Base-by-base conservation (phyloP, 2,888 invertebrate species). In the Plagiodera versicolora region DNA sequence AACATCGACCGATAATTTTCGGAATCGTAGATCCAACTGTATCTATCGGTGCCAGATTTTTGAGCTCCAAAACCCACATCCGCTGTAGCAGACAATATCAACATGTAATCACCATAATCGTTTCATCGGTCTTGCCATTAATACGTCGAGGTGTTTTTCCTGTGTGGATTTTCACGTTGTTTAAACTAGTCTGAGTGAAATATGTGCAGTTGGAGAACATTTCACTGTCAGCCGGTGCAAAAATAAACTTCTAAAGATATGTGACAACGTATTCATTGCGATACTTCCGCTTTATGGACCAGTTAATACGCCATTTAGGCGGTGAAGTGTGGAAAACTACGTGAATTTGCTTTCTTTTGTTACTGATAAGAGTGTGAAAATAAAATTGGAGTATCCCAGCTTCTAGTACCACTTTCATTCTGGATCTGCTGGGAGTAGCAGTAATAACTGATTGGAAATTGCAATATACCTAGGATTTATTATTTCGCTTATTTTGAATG, bases 161-260 rank as follows among this genome's bases (percentile, higher is more conserved):
- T 24, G 44, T 53, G 53, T 53, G 53, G 24, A 44, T 53, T 44
- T 53, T 53, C 53, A 24, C 18, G 44, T 53, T 53, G 53, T 24
- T 44, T 53, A 53, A 30, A 58, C 45, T 11, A 45, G 53, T 47
- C 56, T 64, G 68, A 70, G 61, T 70, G 72, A 73, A 67, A 70
- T 70, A 73, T 71, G 64, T 65, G 65, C 67, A 64, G 65, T 66
- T 65, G 72, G 66, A 66, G 73, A 73, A 68, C 67, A 71, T 63
- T 73, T 72, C 72, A 73, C 71, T 68, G 66, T 69, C 70, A 71
- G 70, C 70, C 61, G 64, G 64, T 63, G 71, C 71, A 72, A 73
- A 73, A 70, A 72, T 53, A 72, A 73, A 58, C 56, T 53, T 54
- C 61, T 63, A 64, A 59, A 65, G 67, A 56, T 61, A 65, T 57